Percentiles rank a stretch among this genome's conserved stretches.
These are phyloP conservation scores for Lepidurus arcticus DNA, from an alignment of 1,140 invertebrate genomes.

Conservation along the genomic window DNA sequence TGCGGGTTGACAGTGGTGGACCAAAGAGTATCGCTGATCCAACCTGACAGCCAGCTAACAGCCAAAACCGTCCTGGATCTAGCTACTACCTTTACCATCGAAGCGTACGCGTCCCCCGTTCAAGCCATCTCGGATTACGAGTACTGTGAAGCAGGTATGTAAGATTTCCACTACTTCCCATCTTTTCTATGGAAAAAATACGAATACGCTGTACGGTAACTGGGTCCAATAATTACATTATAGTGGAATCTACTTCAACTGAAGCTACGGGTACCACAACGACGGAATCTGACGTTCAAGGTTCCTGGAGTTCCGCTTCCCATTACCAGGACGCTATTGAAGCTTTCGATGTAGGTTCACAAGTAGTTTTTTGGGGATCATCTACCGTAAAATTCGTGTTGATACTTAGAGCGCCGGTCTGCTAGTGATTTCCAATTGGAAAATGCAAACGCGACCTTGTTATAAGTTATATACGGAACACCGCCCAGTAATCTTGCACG, in stretches of 20 bases:
- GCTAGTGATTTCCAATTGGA: not conserved
- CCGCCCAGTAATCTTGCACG: not conserved
- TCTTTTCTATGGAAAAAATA: too few relatives aligned
- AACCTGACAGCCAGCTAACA: constrained; percentile 42
- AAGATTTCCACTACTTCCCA: not conserved
- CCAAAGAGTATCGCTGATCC: constrained; percentile 52
- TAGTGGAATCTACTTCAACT: too few relatives aligned
- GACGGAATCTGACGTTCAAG: not conserved
- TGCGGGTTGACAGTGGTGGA: constrained; percentile 57
- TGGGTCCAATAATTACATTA: too few relatives aligned
- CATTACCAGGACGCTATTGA: constrained; percentile 39
- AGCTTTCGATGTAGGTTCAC: constrained; percentile 45
- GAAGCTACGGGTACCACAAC: too few relatives aligned
- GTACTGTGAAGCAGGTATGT: constrained; percentile 37
- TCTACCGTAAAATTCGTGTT: constrained; percentile 17
- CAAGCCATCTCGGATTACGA: constrained; percentile 44
- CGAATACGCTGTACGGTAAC: too few relatives aligned
- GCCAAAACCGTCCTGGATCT: constrained; percentile 42
- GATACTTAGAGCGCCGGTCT: not conserved
- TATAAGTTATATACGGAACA: not conserved
- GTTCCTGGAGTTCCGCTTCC: not conserved
- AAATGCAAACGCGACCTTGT: constrained; percentile 11
- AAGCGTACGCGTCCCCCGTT: constrained; percentile 41
- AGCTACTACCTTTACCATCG: constrained; percentile 43
- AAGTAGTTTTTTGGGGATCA: not conserved